These are phyloP conservation scores for Astyanax mexicanus DNA, from an alignment of 2,797 vertebrate species.

Conservation along the genomic window DNA sequence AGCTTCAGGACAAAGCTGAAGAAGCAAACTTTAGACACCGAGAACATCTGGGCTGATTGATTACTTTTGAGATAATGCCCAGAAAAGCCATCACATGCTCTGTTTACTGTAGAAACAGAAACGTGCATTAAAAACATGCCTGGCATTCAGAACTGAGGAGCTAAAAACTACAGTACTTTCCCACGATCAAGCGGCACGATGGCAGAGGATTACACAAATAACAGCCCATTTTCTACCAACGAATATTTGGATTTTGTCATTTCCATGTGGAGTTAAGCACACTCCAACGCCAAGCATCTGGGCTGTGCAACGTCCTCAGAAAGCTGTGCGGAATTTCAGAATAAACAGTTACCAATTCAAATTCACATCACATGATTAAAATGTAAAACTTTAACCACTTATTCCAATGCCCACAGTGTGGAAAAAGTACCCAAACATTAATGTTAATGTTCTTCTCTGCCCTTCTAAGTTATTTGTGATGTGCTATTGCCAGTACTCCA, in stretches of 20 bases:
- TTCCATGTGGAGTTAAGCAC: background rate
- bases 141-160: background rate
- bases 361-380: background rate
- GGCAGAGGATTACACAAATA: background rate
- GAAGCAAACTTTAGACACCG: too few relatives aligned
- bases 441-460: background rate
- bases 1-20: too few relatives aligned
- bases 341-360: constrained; percentile 12
- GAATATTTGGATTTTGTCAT: background rate
- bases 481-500: background rate
- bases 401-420: constrained; percentile 1
- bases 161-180: constrained; percentile 19
- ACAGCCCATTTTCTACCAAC: background rate
- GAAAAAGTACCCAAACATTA: background rate
- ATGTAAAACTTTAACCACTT: constrained; percentile 28
- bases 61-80: background rate
- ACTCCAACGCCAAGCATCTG: background rate
- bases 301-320: background rate
- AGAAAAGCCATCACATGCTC: background rate
- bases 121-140: background rate
- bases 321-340: background rate
- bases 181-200: background rate
- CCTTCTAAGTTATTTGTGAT: background rate
- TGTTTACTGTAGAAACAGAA: background rate
- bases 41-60: too few relatives aligned